These are phyloP conservation scores for Nephila pilipes DNA, from an alignment of 1,140 invertebrate species.

Conservation along the genomic window DNA sequence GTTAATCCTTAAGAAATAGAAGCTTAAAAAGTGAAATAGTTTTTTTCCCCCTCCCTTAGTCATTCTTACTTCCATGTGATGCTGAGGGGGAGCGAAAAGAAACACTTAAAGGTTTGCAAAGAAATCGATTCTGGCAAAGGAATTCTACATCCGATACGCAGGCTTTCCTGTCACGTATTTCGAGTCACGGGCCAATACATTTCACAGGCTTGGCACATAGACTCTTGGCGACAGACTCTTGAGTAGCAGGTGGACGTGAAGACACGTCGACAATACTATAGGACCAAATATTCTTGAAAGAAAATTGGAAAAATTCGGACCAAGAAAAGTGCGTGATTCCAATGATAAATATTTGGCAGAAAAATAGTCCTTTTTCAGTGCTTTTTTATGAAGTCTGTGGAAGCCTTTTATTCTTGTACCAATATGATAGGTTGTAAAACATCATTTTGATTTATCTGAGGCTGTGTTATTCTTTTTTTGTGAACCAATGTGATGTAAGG, in stretches of 20 bases:
- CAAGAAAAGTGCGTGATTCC: background rate
- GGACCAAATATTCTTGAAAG: background rate
- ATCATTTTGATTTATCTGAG: background rate
- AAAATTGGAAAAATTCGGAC: background rate
- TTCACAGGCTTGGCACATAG: background rate
- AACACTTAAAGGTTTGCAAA: conserved; percentile 45
- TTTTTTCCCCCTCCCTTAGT: background rate
- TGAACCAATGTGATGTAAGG: no score
- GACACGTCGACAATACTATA: background rate
- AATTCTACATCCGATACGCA: background rate
- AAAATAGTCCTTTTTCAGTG: background rate
- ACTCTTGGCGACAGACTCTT: background rate
- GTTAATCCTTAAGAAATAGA: conserved; percentile 66
- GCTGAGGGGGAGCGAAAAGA: background rate
- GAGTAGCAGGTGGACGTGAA: conserved; percentile 8
- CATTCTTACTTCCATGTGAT: background rate
- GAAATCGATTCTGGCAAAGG: conserved; percentile 28
- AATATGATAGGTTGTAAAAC: background rate
- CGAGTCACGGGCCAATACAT: background rate
- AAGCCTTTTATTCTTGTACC: background rate
- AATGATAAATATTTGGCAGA: background rate
- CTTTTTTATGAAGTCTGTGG: background rate
- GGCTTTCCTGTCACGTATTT: conserved; percentile 14
- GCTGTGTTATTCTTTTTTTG: no score
- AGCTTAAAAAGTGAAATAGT: conserved; percentile 61